Evolutionary conservation across 2,113 vertebrate species (phyloP), one percentile per base, ranked within the genome.

Genomic region (Laterallus jamaicensis): DNA sequence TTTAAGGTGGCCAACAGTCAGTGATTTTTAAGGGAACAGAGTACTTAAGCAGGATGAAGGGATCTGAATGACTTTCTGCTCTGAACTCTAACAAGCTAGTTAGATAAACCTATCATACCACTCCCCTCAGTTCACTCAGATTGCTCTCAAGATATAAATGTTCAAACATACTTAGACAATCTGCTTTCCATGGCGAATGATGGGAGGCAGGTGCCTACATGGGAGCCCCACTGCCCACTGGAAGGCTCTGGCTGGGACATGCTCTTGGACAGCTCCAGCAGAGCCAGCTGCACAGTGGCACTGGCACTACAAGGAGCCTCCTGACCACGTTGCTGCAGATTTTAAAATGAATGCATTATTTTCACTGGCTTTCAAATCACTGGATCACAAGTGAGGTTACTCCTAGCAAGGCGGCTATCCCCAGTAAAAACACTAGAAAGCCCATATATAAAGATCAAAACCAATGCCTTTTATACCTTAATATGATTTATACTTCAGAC

Each of bases 391-490:
- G 88, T 75, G 93, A 95, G 69, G 83, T 94, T 86, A 96, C 70
- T 85, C 59, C 83, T 93, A 74, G 62, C 74, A 92, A 79, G 69
- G 81, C 40, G 70, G 81, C 86, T 80, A 84, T 85, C 55, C 81
- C 62, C 62, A 93, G 70, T 69, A 92, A 94, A 95, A 93, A 66
- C 80, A 69, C 69, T 55, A 91, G 88, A 93, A 94, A 92, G 50
- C 40, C 74, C 58, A 73, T 67, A 92, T 84, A 76, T 62, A 90
- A 96, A 82, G 64, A 93, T 92, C 85, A 87, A 89, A 95, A 69
- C 37, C 88, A 95, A 91, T 77, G 86, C 22, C 42, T 96, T 96
- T 94, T 76, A 92, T 66, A 78, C 75, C 95, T 91, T 73, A 89
- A 52, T 66, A 50, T 78, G 88, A 96, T 93, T 96, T 86, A 95